phyloP scores from a whole-genome alignment of 2,797 vertebrate species.

The Poecilia picta region DNA sequence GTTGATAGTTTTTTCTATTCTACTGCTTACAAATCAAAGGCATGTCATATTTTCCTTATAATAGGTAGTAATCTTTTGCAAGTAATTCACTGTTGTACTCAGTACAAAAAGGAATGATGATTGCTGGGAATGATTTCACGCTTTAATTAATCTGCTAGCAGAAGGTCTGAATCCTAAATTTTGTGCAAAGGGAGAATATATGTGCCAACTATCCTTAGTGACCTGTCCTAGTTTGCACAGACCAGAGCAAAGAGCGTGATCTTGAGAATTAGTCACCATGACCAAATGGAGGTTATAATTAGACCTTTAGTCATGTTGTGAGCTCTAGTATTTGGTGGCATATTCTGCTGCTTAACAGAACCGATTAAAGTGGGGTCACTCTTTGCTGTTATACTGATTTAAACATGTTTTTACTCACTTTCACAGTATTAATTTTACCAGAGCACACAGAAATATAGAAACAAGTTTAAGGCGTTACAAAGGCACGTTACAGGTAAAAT shows the following conservation, averaged over 20 bases:
- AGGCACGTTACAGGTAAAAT: neutral
- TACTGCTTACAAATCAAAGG: neutral
- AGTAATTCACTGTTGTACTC: neutral
- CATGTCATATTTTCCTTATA: neutral
- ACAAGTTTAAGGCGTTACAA: neutral
- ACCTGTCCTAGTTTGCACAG: constrained; percentile 57
- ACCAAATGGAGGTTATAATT: constrained; percentile 36
- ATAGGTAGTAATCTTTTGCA: neutral
- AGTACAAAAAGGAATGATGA: neutral
- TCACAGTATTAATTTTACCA: neutral
- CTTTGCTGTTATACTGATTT: neutral
- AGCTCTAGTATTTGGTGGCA: constrained; percentile 8
- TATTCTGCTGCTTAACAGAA: constrained; percentile 12
- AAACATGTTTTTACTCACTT: neutral
- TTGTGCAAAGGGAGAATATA: constrained; percentile 29
- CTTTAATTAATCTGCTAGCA: constrained; percentile 21
- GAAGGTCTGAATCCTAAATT: constrained; percentile 34
- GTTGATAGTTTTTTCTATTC: neutral
- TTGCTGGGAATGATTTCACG: constrained; percentile 15
- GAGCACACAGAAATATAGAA: neutral
- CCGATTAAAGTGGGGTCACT: neutral
- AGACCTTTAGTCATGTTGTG: constrained; percentile 14
- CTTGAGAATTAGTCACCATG: constrained; percentile 45
- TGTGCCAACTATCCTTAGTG: constrained; percentile 66
- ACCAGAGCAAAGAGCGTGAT: constrained; percentile 43